phyloP scores from a whole-genome alignment of 2,888 invertebrate species.

The Hecatera dysodea region DNA sequence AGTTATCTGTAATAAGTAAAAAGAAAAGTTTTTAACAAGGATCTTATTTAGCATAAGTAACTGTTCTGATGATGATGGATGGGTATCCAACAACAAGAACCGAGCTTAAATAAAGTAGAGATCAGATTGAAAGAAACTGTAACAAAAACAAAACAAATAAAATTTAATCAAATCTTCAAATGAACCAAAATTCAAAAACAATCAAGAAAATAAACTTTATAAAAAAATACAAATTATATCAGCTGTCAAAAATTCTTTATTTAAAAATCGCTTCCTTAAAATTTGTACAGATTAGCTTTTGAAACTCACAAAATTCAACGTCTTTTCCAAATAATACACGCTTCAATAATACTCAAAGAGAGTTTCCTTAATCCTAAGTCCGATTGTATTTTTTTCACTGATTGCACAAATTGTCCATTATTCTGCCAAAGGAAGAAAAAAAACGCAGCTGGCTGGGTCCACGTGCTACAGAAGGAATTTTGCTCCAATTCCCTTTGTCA shows the following conservation, averaged over 20 bases:
- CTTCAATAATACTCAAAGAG: constrained; percentile 50
- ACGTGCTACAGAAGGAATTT: constrained; percentile 70
- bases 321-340: constrained; percentile 45
- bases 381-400: constrained; percentile 55
- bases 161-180: no score
- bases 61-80: no score
- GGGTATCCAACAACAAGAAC: no score
- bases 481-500: constrained; percentile 76
- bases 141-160: no score
- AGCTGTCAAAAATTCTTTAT: not conserved
- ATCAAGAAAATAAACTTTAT: not conserved
- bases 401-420: constrained; percentile 64
- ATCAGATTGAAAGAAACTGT: no score
- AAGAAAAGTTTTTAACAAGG: no score
- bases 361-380: constrained; percentile 52
- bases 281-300: constrained; percentile 20
- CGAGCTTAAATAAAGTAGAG: no score
- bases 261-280: not conserved
- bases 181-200: not conserved
- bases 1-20: not conserved
- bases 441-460: constrained; percentile 72
- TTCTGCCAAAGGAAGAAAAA: constrained; percentile 59
- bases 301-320: constrained; percentile 20
- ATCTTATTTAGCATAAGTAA: no score
- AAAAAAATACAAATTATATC: not conserved